Evolutionary conservation across 2,113 vertebrate species (phyloP).

Genomic region (Tetrao urogallus): DNA sequence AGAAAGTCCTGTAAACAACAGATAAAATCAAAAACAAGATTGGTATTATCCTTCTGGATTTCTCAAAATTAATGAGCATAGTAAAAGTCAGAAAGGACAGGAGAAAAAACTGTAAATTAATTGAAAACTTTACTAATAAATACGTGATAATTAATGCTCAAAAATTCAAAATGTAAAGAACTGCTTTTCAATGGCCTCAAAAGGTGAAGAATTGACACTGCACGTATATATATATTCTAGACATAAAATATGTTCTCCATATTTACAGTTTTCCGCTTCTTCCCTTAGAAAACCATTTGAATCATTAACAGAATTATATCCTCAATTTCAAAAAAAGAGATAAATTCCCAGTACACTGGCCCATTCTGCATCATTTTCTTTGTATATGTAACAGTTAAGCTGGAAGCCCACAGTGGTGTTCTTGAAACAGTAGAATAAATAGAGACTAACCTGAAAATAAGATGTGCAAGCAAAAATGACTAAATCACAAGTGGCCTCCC

Average conservation of each 20-base stretch:
- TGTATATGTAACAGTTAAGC: background rate
- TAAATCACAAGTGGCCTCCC: background rate
- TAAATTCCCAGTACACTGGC: background rate
- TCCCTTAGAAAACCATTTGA: background rate
- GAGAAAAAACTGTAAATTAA: background rate
- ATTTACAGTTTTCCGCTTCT: background rate
- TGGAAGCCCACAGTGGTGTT: background rate
- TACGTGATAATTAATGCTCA: background rate
- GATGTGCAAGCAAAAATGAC: background rate
- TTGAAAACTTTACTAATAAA: background rate
- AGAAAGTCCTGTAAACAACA: background rate
- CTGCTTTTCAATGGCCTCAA: background rate
- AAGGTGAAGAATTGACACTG: background rate
- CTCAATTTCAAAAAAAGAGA: background rate
- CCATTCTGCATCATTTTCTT: background rate
- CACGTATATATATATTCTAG: background rate
- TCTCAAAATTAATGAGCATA: background rate
- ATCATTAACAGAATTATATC: background rate
- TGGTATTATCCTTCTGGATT: background rate
- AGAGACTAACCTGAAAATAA: background rate
- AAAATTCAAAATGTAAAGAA: background rate
- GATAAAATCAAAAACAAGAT: background rate
- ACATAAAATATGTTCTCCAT: background rate
- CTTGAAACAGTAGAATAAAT: background rate
- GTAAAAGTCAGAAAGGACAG: background rate